Evolutionary conservation across 2,888 invertebrate species (phyloP).

Genomic region (Mactromeris polynyma): DNA sequence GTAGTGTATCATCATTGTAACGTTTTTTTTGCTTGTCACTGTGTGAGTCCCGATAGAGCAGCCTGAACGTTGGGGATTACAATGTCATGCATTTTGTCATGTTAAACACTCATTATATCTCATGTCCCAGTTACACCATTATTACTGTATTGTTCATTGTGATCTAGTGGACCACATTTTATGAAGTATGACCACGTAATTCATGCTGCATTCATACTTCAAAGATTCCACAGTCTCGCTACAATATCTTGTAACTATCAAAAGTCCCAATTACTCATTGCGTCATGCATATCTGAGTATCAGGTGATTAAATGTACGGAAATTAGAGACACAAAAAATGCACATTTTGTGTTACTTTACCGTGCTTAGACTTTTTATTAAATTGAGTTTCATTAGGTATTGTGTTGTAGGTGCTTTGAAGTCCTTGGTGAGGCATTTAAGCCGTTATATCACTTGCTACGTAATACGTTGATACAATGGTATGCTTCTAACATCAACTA

Average conservation of each 20-base stretch:
- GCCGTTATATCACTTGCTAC: not conserved
- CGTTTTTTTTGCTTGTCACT: no score
- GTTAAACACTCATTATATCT: not conserved
- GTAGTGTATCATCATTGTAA: no score
- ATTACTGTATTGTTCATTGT: not conserved
- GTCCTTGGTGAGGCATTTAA: not conserved
- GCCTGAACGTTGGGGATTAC: not conserved
- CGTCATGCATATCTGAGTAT: not conserved
- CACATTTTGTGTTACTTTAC: not conserved
- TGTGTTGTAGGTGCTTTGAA: not conserved
- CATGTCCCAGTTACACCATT: not conserved
- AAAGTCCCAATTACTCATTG: not conserved
- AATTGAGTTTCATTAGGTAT: not conserved
- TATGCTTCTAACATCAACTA: not conserved
- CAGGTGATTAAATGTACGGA: not conserved
- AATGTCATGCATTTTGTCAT: conserved; percentile 12
- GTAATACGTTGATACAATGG: not conserved
- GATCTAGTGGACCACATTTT: not conserved
- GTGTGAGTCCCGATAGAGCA: no score
- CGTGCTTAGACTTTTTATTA: not conserved
- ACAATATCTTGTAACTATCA: not conserved
- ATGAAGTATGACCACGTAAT: not conserved
- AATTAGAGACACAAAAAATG: conserved; percentile 12
- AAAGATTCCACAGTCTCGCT: not conserved
- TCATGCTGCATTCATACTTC: not conserved